Percentiles rank a stretch among this genome's conserved stretches.
phyloP scores from a whole-genome alignment of 2,888 invertebrate species.

The Cheilosia scutellata region DNA sequence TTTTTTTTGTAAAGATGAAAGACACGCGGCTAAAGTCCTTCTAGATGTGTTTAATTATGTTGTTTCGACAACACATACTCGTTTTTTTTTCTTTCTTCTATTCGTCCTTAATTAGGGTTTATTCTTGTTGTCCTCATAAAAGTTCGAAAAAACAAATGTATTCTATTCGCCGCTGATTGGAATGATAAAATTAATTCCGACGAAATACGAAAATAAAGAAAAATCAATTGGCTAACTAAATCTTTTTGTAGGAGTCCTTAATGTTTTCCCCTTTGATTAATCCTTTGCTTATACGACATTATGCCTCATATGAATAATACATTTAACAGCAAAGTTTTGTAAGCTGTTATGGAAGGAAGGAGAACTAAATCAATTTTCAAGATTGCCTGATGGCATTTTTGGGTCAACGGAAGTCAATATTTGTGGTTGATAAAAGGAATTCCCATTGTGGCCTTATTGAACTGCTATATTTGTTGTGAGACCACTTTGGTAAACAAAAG shows the following conservation, averaged over 20 bases:
- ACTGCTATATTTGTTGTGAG: not conserved
- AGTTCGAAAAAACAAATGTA: conserved; percentile 19
- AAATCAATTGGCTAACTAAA: conserved; percentile 27
- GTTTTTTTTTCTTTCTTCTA: not conserved
- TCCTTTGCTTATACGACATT: conserved; percentile 44
- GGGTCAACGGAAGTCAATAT: conserved; percentile 46
- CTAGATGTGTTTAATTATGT: conserved; percentile 39
- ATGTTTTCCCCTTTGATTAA: conserved; percentile 42
- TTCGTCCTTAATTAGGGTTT: conserved; percentile 32
- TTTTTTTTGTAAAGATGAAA: conserved; percentile 3
- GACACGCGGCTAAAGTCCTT: conserved; percentile 13
- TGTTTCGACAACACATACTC: not conserved
- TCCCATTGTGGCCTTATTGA: conserved; percentile 12
- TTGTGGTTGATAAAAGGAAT: conserved; percentile 13
- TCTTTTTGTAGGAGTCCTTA: conserved; percentile 1
- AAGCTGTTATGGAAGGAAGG: not conserved
- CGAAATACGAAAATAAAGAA: not conserved
- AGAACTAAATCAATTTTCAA: conserved; percentile 12
- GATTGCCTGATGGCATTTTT: conserved; percentile 18
- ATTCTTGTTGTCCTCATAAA: conserved; percentile 35
- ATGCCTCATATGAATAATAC: conserved; percentile 33
- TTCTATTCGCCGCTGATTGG: conserved; percentile 6
- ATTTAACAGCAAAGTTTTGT: conserved; percentile 26
- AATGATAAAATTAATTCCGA: conserved; percentile 50
- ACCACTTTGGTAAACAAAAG: conserved; percentile 27